These are phyloP conservation scores for Malacoraja senta DNA, from an alignment of 2,797 vertebrate species.

Conservation along the genomic window DNA sequence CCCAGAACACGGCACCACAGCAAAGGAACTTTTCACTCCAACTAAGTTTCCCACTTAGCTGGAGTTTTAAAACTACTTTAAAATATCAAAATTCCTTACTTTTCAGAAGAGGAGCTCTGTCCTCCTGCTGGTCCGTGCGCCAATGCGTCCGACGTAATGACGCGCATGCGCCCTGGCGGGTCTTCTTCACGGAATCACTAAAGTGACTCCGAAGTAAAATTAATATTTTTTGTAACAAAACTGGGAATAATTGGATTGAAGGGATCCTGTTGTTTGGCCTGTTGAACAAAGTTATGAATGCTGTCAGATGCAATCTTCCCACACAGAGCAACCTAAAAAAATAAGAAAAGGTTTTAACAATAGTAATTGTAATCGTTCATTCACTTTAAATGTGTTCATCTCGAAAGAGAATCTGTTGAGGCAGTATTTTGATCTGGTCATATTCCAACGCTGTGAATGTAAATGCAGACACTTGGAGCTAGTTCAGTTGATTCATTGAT, in stretches of 20 bases:
- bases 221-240: not conserved
- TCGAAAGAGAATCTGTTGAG: not conserved
- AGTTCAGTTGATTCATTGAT: not conserved
- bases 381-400: not conserved
- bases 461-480: not conserved
- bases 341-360: not conserved
- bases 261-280: not conserved
- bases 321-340: not conserved
- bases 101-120: too few species aligned
- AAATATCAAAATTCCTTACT: too few species aligned
- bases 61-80: too few species aligned
- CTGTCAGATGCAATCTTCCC: not conserved
- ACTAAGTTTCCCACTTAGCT: too few species aligned
- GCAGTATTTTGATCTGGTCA: not conserved
- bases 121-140: too few species aligned
- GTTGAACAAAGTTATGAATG: not conserved
- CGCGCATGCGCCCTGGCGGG: too few species aligned
- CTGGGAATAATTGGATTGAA: not conserved
- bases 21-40: too few species aligned
- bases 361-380: not conserved
- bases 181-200: too few species aligned
- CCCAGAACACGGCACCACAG: too few species aligned
- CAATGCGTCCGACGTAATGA: too few species aligned
- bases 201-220: too few species aligned
- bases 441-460: not conserved